These are phyloP conservation scores for Phalacrocorax aristotelis DNA, from an alignment of 2,113 vertebrate genomes.

Conservation along the genomic window DNA sequence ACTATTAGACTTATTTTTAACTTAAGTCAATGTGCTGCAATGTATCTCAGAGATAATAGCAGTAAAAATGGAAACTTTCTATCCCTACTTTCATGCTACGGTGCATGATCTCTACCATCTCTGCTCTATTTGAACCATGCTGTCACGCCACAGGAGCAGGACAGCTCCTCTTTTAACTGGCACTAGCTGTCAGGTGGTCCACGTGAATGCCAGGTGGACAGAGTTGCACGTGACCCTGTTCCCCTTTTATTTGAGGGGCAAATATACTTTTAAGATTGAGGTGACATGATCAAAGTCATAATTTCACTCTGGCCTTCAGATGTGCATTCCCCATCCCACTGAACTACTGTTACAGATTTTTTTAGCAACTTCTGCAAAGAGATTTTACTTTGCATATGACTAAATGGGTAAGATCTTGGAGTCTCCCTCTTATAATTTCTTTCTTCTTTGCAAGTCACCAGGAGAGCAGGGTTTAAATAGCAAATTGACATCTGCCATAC, in stretches of 20 bases:
- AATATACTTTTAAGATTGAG: not conserved
- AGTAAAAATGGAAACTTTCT: not conserved
- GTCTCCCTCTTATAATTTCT: not conserved
- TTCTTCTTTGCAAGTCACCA: not conserved
- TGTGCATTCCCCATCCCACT: not conserved
- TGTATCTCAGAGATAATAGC: not conserved
- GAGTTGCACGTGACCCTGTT: not conserved
- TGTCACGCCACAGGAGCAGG: not conserved
- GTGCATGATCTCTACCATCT: not conserved
- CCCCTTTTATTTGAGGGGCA: not conserved
- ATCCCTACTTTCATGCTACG: not conserved
- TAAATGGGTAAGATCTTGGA: not conserved
- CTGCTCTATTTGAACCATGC: not conserved
- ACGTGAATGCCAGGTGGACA: accelerated
- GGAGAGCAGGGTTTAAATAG: slow-evolving; percentile 15
- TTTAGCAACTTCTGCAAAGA: not conserved
- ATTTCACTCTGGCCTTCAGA: not conserved
- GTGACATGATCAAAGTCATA: not conserved
- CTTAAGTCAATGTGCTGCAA: not conserved
- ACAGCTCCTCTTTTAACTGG: not conserved
- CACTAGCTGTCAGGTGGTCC: not conserved
- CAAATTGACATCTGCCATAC: not conserved
- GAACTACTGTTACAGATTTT: not conserved
- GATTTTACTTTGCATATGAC: not conserved
- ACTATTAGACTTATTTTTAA: not conserved